Conservation (phyloP, 2,888 invertebrate species). For the Colostygia pectinataria region DNA sequence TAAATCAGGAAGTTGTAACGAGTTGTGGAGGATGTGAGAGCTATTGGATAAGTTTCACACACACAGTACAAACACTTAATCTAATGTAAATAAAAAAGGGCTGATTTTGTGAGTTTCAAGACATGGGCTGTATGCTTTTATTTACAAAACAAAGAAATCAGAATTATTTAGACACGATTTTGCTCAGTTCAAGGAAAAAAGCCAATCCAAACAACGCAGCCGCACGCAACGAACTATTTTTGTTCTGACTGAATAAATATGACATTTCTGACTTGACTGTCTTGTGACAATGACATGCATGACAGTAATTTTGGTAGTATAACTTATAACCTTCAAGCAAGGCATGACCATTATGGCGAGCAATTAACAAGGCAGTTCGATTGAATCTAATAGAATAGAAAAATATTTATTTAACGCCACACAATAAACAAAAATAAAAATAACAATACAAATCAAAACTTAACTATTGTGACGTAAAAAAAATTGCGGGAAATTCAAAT, state of each 20-base stretch:
- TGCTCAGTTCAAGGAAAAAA: conserved; percentile 19
- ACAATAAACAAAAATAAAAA: no score
- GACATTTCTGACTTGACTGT: background rate
- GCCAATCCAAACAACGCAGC: conserved; percentile 11
- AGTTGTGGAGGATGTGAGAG: conserved; percentile 47
- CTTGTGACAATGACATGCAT: conserved; percentile 3
- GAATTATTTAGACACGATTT: conserved; percentile 4
- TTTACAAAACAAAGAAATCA: conserved; percentile 18
- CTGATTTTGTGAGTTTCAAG: conserved; percentile 15
- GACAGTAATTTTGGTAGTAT: no score
- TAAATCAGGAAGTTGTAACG: conserved; percentile 63
- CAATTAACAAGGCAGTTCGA: no score
- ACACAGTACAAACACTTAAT: conserved; percentile 6
- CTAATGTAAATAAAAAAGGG: background rate
- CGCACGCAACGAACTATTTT: conserved; percentile 8
- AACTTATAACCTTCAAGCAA: no score
- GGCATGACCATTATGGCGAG: no score
- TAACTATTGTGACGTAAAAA: no score
- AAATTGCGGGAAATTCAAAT: no score
- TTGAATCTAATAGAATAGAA: no score
- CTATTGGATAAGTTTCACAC: conserved; percentile 33
- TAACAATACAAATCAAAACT: no score
- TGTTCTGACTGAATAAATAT: background rate
- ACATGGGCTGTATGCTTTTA: conserved; percentile 18
- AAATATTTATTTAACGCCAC: no score